These are phyloP conservation scores for Petroica traversi DNA, from an alignment of 2,113 vertebrate species.

Conservation along the genomic window DNA sequence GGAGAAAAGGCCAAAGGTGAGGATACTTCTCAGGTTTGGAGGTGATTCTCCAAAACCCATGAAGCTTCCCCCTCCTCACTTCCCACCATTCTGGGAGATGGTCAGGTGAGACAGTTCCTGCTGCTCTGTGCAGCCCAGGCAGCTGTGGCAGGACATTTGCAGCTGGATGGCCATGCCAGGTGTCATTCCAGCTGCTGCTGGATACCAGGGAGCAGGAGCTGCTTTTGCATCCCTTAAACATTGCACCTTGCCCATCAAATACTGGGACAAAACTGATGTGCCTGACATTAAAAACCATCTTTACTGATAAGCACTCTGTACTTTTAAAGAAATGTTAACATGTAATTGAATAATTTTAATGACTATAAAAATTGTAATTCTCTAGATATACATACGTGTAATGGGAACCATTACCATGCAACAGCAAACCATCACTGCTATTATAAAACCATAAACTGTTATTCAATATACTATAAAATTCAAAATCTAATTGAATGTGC, in stretches of 20 bases:
- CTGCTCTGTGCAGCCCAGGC: background rate
- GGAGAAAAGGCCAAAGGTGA: background rate
- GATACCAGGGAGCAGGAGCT: background rate
- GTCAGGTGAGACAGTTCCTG: background rate
- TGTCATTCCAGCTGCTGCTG: background rate
- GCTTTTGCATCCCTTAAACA: background rate
- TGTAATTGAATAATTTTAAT: constrained; percentile 57
- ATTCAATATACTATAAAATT: constrained; percentile 74
- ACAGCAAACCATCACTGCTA: constrained; percentile 65
- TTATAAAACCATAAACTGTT: constrained; percentile 77
- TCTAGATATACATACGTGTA: constrained; percentile 61
- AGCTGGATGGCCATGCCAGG: background rate
- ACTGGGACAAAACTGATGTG: background rate
- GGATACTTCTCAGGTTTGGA: background rate
- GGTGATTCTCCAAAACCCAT: background rate
- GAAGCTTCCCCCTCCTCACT: background rate
- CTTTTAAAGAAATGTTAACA: constrained; percentile 40
- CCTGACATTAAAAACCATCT: background rate
- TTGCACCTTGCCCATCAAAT: background rate
- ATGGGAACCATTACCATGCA: constrained; percentile 66
- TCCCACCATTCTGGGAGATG: background rate
- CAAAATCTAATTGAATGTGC: constrained; percentile 76
- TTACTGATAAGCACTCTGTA: background rate
- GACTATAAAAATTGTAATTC: constrained; percentile 46
- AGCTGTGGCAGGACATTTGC: background rate